Evolutionary conservation across 2,888 invertebrate genomes (phyloP).

Genomic region (Agrilus biguttatus): DNA sequence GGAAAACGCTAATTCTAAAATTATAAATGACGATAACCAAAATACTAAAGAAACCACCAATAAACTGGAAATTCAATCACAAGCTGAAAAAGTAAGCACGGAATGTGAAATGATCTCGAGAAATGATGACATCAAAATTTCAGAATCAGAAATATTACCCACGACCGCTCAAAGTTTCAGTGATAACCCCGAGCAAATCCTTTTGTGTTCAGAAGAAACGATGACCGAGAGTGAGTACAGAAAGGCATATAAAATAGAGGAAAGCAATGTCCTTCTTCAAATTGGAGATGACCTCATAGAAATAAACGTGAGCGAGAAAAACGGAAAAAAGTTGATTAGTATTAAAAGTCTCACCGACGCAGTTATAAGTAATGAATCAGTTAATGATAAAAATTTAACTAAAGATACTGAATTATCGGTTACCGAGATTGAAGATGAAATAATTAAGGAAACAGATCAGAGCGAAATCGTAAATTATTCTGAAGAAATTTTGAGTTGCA

Average conservation of each 20-base stretch:
- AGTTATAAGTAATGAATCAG: background rate
- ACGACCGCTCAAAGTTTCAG: no score
- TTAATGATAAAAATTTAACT: no score
- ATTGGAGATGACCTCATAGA: conserved; percentile 12
- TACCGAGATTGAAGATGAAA: no score
- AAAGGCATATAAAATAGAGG: conserved; percentile 7
- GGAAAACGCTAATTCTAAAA: no score
- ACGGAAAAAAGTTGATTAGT: conserved; percentile 11
- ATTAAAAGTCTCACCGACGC: conserved; percentile 9
- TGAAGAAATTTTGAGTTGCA: background rate
- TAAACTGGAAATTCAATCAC: no score
- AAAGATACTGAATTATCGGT: no score
- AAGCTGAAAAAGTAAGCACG: no score
- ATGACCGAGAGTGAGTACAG: conserved; percentile 1
- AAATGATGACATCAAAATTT: no score
- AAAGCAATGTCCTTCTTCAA: conserved; percentile 9
- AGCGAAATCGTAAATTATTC: background rate
- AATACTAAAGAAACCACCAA: no score
- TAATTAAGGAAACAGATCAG: background rate
- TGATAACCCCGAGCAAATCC: background rate
- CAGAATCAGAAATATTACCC: no score
- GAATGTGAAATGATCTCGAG: no score
- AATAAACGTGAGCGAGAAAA: conserved; percentile 10
- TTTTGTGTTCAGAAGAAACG: background rate
- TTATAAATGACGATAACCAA: no score